Evolutionary conservation across 92 coral and sea anemone genomes (phyloP), one percentile per base, ranked within the genome.

Genomic region (Zoanthus sansibaricus): DNA sequence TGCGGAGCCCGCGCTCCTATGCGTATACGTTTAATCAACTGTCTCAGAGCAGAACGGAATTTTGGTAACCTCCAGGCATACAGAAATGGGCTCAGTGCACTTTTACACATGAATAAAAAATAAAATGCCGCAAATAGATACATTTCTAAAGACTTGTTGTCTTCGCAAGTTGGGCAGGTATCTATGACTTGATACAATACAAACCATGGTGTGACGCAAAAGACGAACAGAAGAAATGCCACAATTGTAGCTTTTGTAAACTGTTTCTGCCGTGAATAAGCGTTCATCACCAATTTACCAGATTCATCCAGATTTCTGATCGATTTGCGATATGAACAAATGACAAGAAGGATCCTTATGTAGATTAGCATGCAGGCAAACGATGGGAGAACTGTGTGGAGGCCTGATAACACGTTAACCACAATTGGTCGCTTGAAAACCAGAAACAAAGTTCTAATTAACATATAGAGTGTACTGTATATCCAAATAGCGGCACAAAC

Each of bases 11-110:
- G 85, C 7, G 85, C 75, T 13, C 21, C 45, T 6, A 80, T 52
- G 5, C 75, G 75, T 14, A 54, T 49, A 46, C 75, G 42, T 44
- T 20, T 25, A 1, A 90, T 18, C 48, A 94, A 66, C 3, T 76
- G 88, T 45, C 79, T 84, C 49, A 92, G 89, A 2, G 90, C 98
- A 17, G 66, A 75, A 67, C 91, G 89, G 80, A 78, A 94, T 76
- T 94, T 92, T 5, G 91, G 76, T 17, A 94, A 82, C 54, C 98
- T 86, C 98, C 98, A 94, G 1, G 95, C 98, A 79, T 94, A 94
- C 56, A 94, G 82, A 69, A 90, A 94, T 4, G 98, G 89, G 51
- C 92, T 94, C 9, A 94, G 89, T 49, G 91, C 72, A 58, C 95
- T 92, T 56, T 94, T 94, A 33, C 87, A 74, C 91, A 88, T 76